These are phyloP conservation scores for Bubo bubo DNA, from an alignment of 2,113 vertebrate species.

Conservation along the genomic window DNA sequence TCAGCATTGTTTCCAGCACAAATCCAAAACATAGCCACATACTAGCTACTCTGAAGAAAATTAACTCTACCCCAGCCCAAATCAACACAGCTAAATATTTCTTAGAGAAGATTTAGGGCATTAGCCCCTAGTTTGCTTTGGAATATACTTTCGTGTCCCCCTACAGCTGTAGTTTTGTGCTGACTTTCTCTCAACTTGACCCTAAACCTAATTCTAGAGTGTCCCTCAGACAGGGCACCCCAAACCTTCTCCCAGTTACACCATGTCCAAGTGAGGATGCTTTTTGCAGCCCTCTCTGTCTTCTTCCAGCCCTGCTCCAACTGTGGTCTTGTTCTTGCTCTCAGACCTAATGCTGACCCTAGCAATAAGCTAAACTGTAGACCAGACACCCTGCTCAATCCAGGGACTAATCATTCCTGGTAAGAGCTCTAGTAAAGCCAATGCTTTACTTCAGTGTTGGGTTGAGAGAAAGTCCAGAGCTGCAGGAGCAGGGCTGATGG, in stretches of 20 bases:
- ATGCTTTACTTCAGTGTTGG: background rate
- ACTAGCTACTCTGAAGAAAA: too few relatives aligned
- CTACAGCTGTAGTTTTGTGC: background rate
- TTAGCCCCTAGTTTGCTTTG: background rate
- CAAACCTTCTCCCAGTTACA: background rate
- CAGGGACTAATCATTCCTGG: background rate
- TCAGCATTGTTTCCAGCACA: too few relatives aligned
- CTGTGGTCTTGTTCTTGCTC: background rate
- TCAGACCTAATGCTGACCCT: background rate
- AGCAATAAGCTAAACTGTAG: background rate
- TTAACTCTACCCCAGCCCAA: too few relatives aligned
- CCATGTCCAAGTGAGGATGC: background rate
- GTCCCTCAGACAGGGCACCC: background rate
- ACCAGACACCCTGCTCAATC: background rate
- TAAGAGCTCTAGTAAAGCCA: background rate
- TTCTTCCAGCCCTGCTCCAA: background rate
- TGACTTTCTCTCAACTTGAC: background rate
- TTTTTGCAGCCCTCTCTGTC: background rate
- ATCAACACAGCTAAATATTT: background rate
- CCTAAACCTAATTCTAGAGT: background rate
- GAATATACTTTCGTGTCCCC: background rate
- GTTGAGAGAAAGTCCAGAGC: background rate
- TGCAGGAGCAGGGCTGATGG: background rate
- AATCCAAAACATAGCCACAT: too few relatives aligned
- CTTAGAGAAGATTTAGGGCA: background rate